Percentiles rank a stretch among this genome's conserved stretches.
phyloP scores from a whole-genome alignment of 2,113 vertebrate genomes.

The Dendropsophus ebraccatus region DNA sequence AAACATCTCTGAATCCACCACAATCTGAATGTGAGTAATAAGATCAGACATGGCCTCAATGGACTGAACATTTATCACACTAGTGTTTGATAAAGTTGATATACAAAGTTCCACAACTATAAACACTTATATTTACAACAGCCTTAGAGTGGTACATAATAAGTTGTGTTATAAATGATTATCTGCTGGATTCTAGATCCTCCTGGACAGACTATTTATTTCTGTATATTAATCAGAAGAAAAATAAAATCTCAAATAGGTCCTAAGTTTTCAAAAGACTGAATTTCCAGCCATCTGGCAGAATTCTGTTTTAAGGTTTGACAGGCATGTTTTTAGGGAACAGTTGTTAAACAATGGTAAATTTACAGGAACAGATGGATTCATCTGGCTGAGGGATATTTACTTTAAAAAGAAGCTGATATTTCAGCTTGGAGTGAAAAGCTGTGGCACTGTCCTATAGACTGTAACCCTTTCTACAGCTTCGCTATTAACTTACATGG shows the following conservation, averaged over 20 bases:
- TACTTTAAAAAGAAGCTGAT: constrained; percentile 40
- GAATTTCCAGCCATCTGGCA: constrained; percentile 40
- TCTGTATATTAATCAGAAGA: neutral
- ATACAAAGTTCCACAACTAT: too few relatives aligned
- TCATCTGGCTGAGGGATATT: constrained; percentile 52
- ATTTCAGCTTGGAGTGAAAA: constrained; percentile 15
- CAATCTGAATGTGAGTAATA: neutral
- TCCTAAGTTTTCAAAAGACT: constrained; percentile 33
- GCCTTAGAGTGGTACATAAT: too few relatives aligned
- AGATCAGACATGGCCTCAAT: neutral
- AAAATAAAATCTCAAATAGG: constrained; percentile 7
- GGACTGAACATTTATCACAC: neutral
- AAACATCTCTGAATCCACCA: neutral
- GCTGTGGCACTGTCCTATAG: constrained; percentile 17
- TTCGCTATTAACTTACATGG: neutral
- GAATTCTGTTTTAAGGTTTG: constrained; percentile 33
- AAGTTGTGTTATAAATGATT: constrained; percentile 26
- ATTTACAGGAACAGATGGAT: constrained; percentile 50
- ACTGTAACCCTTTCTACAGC: constrained; percentile 21
- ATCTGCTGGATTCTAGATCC: neutral
- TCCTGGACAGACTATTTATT: neutral
- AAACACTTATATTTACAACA: too few relatives aligned
- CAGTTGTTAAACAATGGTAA: constrained; percentile 53
- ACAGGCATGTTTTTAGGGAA: constrained; percentile 41
- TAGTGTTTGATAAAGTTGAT: neutral